Conservation (phyloP, 2,113 vertebrate species). For the Istiophorus platypterus region DNA sequence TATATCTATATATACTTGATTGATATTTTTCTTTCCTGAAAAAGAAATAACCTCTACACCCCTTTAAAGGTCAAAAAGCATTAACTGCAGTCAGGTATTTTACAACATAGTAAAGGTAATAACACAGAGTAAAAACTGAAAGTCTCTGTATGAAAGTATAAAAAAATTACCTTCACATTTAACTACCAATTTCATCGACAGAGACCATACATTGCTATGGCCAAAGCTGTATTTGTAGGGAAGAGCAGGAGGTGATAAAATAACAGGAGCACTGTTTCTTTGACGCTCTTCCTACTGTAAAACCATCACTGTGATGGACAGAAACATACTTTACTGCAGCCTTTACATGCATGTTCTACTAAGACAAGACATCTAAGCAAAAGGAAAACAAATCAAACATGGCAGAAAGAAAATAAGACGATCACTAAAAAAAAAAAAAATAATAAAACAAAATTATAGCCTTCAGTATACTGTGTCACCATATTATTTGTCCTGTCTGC, state of each 20-base stretch:
- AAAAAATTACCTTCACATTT: slow-evolving; percentile 75
- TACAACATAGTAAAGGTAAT: slow-evolving; percentile 67
- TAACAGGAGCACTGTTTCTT: slow-evolving; percentile 55
- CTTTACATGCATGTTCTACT: slow-evolving; percentile 64
- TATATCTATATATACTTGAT: slow-evolving; percentile 65
- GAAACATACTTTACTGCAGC: slow-evolving; percentile 70
- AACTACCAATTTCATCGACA: slow-evolving; percentile 52
- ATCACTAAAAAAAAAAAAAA: slow-evolving; percentile 50
- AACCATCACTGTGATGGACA: slow-evolving; percentile 81
- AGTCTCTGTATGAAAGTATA: slow-evolving; percentile 77
- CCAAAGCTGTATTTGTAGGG: slow-evolving; percentile 58
- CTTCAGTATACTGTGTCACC: slow-evolving; percentile 48
- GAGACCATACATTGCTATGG: slow-evolving; percentile 49
- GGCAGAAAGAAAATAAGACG: slow-evolving; percentile 44
- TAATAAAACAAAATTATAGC: slow-evolving; percentile 43
- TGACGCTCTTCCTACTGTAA: slow-evolving; percentile 61
- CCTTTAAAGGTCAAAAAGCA: slow-evolving; percentile 71
- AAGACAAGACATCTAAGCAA: slow-evolving; percentile 56
- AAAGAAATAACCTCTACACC: slow-evolving; percentile 64
- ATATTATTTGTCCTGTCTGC: slow-evolving; percentile 56
- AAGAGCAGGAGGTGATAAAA: slow-evolving; percentile 74
- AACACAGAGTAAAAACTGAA: slow-evolving; percentile 70
- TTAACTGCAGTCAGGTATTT: slow-evolving; percentile 45
- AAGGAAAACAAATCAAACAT: slow-evolving; percentile 55
- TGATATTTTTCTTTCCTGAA: slow-evolving; percentile 57